Base-by-base conservation (phyloP, 2,113 vertebrate genomes). In the Dasyurus viverrinus region DNA sequence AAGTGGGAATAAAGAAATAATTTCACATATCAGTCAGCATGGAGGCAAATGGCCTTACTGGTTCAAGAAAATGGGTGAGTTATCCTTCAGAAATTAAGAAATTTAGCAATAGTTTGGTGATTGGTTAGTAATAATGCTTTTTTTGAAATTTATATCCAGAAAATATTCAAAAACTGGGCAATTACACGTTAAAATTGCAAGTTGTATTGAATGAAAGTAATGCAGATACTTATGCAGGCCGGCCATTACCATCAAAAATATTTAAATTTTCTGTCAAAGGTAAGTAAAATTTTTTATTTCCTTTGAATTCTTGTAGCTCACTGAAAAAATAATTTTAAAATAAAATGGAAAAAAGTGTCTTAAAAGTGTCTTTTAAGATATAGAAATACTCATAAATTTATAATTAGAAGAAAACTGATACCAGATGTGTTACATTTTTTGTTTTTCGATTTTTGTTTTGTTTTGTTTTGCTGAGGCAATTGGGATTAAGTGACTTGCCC, bases 11-110 rank as follows among this genome's bases (percentile, higher is more conserved):
- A 97, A 98, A 93, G 98, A 99, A 96, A 98, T 99, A 27, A 98
- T 98, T 97, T 98, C 97, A 48, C 98, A 98, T 95, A 98, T 98
- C 94, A 99, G 99, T 96, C 98, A 98, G 42, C 98, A 99, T 98
- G 98, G 99, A 95, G 76, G 98, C 54, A 99, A 99, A 96, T 99
- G 98, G 98, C 98, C 98, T 0, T 99, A 99, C 98, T 99, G 99
- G 99, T 99, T 99, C 98, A 99, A 99, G 98, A 99, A 98, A 98
- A 99, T 99, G 98, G 99, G 99, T 99, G 98, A 96, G 97, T 98
- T 95, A 54, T 94, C 27, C 84, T 96, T 97, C 46, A n/a, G 84
- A 53, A 95, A 42, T 0, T 97, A 84, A 90, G 96, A 54, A 91
- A n/a, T 93, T 47, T 8, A 30, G 93, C 22, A 97, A 12, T 94